Evolutionary conservation across 1,140 invertebrate species (phyloP).

Genomic region (Pantala flavescens): DNA sequence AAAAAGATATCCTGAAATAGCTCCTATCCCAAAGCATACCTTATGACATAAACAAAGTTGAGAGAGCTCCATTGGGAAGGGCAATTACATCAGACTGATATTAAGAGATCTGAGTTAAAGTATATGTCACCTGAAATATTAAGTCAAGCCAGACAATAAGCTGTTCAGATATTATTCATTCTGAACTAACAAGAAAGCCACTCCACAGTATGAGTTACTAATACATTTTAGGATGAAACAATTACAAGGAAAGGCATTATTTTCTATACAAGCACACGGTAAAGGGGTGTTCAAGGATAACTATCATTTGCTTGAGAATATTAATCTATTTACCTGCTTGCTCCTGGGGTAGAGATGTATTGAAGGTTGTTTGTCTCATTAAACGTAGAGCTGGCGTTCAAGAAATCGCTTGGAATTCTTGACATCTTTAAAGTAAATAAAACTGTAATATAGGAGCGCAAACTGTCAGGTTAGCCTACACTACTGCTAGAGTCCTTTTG

Average conservation of each 20-base stretch:
- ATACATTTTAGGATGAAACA: background rate
- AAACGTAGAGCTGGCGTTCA: background rate
- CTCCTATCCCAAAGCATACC: background rate
- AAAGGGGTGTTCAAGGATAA: background rate
- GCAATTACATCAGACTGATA: background rate
- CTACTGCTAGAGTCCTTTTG: no score
- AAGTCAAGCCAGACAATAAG: background rate
- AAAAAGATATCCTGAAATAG: background rate
- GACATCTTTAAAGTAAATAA: background rate
- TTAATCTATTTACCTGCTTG: background rate
- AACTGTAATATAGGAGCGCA: background rate
- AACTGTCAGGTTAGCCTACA: background rate
- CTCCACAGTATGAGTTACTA: background rate
- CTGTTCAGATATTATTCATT: background rate
- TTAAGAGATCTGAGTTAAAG: background rate
- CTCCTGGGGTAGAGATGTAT: background rate
- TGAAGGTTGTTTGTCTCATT: slow-evolving; percentile 3
- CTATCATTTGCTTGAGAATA: background rate
- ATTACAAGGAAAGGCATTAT: background rate
- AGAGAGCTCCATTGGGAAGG: background rate
- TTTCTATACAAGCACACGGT: background rate
- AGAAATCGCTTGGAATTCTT: slow-evolving; percentile 9
- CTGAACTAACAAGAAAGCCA: background rate
- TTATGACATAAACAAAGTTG: background rate
- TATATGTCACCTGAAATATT: background rate